Percentiles rank a stretch among this genome's conserved stretches.
These are phyloP conservation scores for Galeopterus variegatus DNA, from an alignment of 2,113 vertebrate species.

Conservation along the genomic window DNA sequence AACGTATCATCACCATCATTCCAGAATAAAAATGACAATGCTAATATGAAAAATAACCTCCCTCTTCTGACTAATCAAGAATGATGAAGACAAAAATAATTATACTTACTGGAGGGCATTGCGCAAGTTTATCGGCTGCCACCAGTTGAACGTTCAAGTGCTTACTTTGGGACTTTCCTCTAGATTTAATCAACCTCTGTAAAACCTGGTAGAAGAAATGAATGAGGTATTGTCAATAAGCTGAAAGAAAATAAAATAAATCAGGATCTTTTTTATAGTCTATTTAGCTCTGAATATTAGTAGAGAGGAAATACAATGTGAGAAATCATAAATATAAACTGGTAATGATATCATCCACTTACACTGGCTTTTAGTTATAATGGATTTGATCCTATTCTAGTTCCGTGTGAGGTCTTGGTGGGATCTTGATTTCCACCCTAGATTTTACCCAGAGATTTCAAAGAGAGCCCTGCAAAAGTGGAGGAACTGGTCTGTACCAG, in stretches of 20 bases:
- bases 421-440: neutral
- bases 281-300: neutral
- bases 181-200: constrained; percentile 98
- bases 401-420: neutral
- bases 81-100: constrained; percentile 40
- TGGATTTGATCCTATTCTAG: neutral
- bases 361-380: neutral
- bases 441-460: constrained; percentile 66
- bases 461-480: neutral
- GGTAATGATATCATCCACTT: neutral
- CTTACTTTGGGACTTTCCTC: constrained; percentile 99
- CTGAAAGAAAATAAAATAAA: constrained; percentile 62
- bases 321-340: neutral
- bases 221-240: constrained; percentile 18
- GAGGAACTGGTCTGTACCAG: neutral
- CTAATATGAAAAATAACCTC: neutral
- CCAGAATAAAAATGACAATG: neutral
- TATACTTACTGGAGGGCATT: constrained; percentile 97
- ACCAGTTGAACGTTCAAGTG: constrained; percentile 99
- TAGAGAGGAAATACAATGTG: neutral
- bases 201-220: constrained; percentile 92
- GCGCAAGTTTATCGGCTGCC: constrained; percentile 97
- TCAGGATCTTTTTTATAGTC: neutral
- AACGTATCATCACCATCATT: neutral
- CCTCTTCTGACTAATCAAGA: neutral